Percentiles rank a stretch among this genome's conserved stretches.
phyloP scores from a whole-genome alignment of 2,113 vertebrate genomes.

The Manacus vitellinus region DNA sequence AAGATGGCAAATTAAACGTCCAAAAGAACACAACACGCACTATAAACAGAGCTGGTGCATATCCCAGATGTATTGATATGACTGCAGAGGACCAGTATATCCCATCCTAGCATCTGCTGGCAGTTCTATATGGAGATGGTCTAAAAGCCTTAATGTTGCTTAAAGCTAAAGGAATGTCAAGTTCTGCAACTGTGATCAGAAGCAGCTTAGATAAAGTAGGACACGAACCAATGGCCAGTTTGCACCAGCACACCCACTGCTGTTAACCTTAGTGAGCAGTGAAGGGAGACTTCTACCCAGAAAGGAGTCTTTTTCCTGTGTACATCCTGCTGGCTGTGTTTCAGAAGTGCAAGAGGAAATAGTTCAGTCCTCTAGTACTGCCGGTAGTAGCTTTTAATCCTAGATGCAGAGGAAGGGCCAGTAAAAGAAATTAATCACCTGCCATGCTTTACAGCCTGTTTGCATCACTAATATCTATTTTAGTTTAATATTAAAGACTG shows the following conservation, averaged over 20 bases:
- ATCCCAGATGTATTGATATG: background rate
- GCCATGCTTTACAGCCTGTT: background rate
- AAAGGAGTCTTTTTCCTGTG: background rate
- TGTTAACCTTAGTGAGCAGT: background rate
- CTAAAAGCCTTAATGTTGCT: background rate
- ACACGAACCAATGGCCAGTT: fast-evolving
- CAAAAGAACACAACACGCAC: fast-evolving
- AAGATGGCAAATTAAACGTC: background rate
- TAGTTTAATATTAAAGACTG: background rate
- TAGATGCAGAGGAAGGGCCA: background rate
- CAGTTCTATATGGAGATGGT: background rate
- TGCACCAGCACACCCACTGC: fast-evolving
- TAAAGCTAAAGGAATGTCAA: background rate
- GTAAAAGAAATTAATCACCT: background rate
- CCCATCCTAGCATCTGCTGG: background rate
- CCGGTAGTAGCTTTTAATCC: background rate
- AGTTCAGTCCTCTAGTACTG: background rate
- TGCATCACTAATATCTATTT: background rate
- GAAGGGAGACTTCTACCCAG: background rate
- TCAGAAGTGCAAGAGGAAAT: background rate
- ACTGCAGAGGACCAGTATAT: background rate
- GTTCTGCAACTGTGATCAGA: background rate
- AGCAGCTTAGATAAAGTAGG: background rate
- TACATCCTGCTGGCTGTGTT: background rate
- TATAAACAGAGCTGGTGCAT: background rate